Evolutionary conservation across 2,113 vertebrate species (phyloP).

Genomic region (Microtus ochrogaster): DNA sequence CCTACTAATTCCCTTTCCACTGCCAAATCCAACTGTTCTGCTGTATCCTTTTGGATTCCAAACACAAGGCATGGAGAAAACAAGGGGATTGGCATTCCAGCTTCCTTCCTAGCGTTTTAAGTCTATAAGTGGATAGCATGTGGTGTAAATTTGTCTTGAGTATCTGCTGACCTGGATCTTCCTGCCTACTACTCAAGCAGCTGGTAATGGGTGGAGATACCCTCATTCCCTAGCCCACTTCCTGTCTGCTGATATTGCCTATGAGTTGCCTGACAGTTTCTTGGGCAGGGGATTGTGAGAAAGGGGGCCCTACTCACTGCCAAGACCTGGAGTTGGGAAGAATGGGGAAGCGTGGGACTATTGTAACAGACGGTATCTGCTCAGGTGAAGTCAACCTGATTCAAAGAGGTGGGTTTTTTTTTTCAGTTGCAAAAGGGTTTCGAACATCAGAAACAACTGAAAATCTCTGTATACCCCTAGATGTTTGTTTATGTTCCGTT

Average conservation of each 20-base stretch:
- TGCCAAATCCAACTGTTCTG: slow-evolving; percentile 38
- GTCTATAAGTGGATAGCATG: slow-evolving; percentile 65
- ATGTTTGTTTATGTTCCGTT: slow-evolving; percentile 40
- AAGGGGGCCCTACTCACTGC: slow-evolving; percentile 11
- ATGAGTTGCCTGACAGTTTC: slow-evolving; percentile 60
- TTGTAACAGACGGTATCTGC: slow-evolving; percentile 37
- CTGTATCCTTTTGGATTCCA: slow-evolving; percentile 54
- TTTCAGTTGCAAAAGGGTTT: slow-evolving; percentile 42
- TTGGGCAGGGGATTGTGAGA: background rate
- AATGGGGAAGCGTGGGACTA: background rate
- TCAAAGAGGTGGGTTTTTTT: background rate
- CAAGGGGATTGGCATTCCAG: slow-evolving; percentile 1
- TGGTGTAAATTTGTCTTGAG: slow-evolving; percentile 56
- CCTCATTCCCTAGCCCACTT: slow-evolving; percentile 41
- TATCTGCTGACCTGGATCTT: slow-evolving; percentile 57
- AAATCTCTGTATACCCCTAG: background rate
- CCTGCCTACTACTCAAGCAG: slow-evolving; percentile 63
- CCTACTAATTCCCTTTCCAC: slow-evolving; percentile 58
- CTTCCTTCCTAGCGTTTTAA: slow-evolving; percentile 43
- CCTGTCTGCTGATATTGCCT: slow-evolving; percentile 63
- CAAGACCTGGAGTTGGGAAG: background rate
- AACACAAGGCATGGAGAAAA: slow-evolving; percentile 11
- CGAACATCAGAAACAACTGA: slow-evolving; percentile 2
- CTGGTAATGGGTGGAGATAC: slow-evolving; percentile 74
- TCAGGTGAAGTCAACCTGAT: slow-evolving; percentile 50